These are phyloP conservation scores for Leptura quadrifasciata DNA, from an alignment of 2,888 invertebrate genomes.

Conservation along the genomic window DNA sequence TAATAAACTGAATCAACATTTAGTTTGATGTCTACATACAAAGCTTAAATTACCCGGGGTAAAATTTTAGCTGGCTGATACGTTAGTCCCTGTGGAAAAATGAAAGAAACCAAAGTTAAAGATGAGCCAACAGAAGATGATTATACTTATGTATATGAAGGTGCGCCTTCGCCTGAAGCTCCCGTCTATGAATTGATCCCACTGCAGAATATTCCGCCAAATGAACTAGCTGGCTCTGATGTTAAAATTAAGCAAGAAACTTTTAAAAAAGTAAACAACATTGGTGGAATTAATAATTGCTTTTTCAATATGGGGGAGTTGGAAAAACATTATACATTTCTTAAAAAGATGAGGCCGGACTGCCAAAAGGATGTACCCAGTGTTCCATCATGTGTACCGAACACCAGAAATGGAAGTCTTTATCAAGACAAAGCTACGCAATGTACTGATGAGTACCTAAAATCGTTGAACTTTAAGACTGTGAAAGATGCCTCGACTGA, in stretches of 20 bases:
- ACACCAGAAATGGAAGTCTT: too few species aligned
- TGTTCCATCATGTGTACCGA: too few species aligned
- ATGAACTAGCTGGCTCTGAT: not conserved
- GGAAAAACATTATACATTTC: not conserved
- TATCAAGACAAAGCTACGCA: too few species aligned
- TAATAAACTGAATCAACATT: too few species aligned
- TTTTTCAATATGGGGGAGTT: not conserved
- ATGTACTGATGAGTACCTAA: too few species aligned
- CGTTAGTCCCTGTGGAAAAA: not conserved
- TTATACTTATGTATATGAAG: not conserved
- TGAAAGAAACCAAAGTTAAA: not conserved
- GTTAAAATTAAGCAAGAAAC: not conserved
- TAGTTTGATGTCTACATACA: too few species aligned
- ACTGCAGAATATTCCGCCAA: not conserved
- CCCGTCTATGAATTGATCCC: not conserved
- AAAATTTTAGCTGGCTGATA: not conserved
- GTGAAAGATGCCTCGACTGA: not conserved
- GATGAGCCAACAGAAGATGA: not conserved
- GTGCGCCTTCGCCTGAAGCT: not conserved
- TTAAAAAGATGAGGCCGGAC: not conserved
- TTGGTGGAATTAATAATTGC: not conserved
- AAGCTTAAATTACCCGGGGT: too few species aligned
- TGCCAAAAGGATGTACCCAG: not conserved
- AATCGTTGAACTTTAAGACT: not conserved
- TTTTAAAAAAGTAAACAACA: not conserved